phyloP scores from a whole-genome alignment of 1,140 invertebrate genomes.

The Palaemon carinicauda region DNA sequence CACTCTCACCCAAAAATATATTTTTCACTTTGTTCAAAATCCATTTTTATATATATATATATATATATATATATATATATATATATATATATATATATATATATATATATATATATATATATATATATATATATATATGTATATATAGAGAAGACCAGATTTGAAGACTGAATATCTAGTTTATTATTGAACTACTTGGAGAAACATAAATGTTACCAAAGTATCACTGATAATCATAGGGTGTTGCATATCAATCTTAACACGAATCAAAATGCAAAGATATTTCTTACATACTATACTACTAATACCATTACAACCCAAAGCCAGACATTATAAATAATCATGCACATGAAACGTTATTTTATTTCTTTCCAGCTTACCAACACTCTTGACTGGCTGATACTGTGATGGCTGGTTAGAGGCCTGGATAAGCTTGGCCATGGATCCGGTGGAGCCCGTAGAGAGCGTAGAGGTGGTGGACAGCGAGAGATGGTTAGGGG shows the following conservation, averaged over 20 bases:
- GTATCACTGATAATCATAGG: not conserved
- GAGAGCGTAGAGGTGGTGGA: conserved; percentile 93
- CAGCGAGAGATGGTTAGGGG: conserved; percentile 90
- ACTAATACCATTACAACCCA: not conserved
- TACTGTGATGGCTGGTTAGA: conserved; percentile 91
- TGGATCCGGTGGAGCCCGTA: conserved; percentile 90
- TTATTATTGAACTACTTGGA: no score
- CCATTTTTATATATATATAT: not conserved
- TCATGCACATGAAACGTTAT: not conserved
- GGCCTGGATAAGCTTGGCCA: conserved; percentile 91
- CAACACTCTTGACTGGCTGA: conserved; percentile 70
- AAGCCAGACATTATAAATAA: not conserved
- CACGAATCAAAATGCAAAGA: not conserved
- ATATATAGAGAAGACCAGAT: not conserved
- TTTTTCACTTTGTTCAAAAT: no score
- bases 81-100: conserved; percentile 20
- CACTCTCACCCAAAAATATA: no score
- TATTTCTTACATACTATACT: not conserved
- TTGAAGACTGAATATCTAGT: not conserved
- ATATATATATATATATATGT: not conserved
- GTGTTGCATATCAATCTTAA: not conserved
- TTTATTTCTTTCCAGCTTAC: conserved; percentile 23
- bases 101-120: not conserved
- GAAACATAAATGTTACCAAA: no score
- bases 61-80: conserved; percentile 20